Conservation (phyloP, 2,113 vertebrate species). For the Plotosus lineatus region DNA sequence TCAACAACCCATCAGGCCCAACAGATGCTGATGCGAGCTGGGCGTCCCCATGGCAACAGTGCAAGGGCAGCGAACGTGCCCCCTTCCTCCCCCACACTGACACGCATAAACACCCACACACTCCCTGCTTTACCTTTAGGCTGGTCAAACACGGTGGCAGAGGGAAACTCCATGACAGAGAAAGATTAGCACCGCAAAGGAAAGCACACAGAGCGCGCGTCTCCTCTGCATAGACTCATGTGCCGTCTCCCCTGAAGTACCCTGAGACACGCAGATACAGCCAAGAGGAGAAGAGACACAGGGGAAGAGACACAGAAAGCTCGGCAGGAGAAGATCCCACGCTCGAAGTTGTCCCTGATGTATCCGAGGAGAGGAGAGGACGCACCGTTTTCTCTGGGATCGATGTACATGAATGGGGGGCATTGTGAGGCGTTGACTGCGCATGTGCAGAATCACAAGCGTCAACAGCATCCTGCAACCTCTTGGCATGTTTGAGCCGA, state of each 20-base stretch:
- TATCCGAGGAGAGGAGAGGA: conserved; percentile 2
- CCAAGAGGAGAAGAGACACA: neutral
- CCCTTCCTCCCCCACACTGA: neutral
- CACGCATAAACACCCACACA: too few relatives aligned
- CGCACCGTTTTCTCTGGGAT: conserved; percentile 38
- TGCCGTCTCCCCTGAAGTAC: conserved; percentile 9
- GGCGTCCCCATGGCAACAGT: conserved; percentile 60
- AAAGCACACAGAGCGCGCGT: neutral
- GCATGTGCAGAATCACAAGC: conserved; percentile 72
- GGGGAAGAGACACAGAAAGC: neutral
- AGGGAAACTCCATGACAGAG: conserved; percentile 82
- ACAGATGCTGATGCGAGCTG: conserved; percentile 31
- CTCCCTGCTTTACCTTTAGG: conserved; percentile 78
- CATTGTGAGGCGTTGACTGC: conserved; percentile 61
- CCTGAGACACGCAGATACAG: neutral
- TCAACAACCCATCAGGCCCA: conserved; percentile 14
- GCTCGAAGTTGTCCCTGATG: conserved; percentile 30
- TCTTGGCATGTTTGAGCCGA: neutral
- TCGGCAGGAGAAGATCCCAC: neutral
- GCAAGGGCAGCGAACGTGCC: conserved; percentile 37
- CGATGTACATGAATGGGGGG: conserved; percentile 61
- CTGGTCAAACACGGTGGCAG: conserved; percentile 82
- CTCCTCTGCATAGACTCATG: conserved; percentile 8
- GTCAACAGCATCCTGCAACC: conserved; percentile 50
- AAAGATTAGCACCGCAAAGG: conserved; percentile 39